phyloP scores from a whole-genome alignment of 2,888 invertebrate species.

The Cyclophora albipunctata region DNA sequence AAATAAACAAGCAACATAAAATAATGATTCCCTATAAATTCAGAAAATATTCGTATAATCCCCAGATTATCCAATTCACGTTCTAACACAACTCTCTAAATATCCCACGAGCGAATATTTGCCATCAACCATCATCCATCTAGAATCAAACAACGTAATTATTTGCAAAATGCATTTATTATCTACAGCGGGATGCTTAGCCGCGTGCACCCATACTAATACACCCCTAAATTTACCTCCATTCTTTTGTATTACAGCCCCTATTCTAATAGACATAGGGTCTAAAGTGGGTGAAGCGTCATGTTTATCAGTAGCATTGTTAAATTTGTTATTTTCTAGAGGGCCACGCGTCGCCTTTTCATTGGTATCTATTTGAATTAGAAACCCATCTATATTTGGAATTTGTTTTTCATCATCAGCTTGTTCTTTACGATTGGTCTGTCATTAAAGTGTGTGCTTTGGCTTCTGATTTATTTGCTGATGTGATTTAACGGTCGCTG shows the following conservation, averaged over 20 bases:
- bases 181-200: conserved; percentile 59
- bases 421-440: conserved; percentile 56
- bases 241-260: conserved; percentile 1
- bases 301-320: conserved; percentile 4
- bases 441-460: conserved; percentile 52
- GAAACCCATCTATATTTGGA: conserved; percentile 56
- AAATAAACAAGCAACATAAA: no score
- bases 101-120: conserved; percentile 66
- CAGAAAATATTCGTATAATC: no score
- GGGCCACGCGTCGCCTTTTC: conserved; percentile 65
- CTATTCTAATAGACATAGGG: conserved; percentile 7
- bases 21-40: no score
- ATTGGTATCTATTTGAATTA: conserved; percentile 71
- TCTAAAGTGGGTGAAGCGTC: conserved; percentile 8
- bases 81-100: not conserved
- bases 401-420: conserved; percentile 70
- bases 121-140: conserved; percentile 66
- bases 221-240: conserved; percentile 11
- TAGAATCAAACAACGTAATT: conserved; percentile 72
- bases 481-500: conserved; percentile 52
- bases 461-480: conserved; percentile 57
- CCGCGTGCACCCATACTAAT: conserved; percentile 37
- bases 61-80: no score
- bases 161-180: conserved; percentile 72
- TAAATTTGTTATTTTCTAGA: conserved; percentile 28